Evolutionary conservation across 2,888 invertebrate species (phyloP), one percentile per base, ranked within the genome.

Genomic region (Ophion ellenae): DNA sequence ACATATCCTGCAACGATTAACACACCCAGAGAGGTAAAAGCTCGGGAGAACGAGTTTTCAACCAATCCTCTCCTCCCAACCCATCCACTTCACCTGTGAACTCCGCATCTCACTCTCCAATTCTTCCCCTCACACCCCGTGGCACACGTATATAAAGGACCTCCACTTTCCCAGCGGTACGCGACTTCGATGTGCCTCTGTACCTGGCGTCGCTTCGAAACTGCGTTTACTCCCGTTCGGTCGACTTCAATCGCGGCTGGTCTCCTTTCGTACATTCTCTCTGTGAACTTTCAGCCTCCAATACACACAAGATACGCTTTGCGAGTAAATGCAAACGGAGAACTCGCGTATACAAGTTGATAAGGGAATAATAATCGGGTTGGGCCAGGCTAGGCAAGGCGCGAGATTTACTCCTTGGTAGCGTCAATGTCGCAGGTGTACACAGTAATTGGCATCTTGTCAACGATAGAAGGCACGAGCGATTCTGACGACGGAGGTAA

Each of bases 1-100:
- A 59, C 47, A 14, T 47, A 57, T 67, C 69, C 53, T 78, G 63
- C 32, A 47, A 64, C 83, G 83, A 83, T 86, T 86, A 86, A 86
- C 85, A 80, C 83, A 77, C 81, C 75, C 76, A 69, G 83, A 75
- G 80, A 83, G 61, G 73, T 81, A 73, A 83, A 86, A 86, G 85
- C 77, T 77, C 78, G 69, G 81, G 74, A 77, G 77, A 86, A 86
- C 83, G 86, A 83, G 77, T 86, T 86, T 86, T 64, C 77, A 83
- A 81, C 80, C 71, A 81, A 81, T 73, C 81, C 77, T 45, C 74
- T 32, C 32, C 32, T 32, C 32, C 32, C 32, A 64, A 83, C 70
- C 74, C 83, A 83, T 86, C 81, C 86, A 83, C 86, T 83, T 83
- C 76, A 75, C 83, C 84, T 81, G 81, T 71, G 74, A 53, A 66